Evolutionary conservation across 2,113 vertebrate species (phyloP).

Genomic region (Corynorhinus townsendii): DNA sequence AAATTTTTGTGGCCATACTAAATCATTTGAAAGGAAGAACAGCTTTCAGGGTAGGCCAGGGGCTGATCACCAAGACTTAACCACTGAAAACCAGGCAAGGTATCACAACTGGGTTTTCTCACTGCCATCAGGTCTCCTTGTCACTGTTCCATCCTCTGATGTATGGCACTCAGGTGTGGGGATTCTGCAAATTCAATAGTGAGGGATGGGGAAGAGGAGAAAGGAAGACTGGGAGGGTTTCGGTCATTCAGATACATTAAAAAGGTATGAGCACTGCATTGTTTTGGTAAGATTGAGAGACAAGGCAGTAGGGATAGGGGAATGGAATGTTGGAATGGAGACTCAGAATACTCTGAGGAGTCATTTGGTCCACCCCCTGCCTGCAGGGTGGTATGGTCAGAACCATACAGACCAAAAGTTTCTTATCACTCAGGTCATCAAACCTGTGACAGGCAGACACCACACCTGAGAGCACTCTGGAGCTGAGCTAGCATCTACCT

Average conservation of each 20-base stretch:
- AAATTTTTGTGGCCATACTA: background rate
- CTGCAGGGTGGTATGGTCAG: background rate
- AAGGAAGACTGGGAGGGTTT: background rate
- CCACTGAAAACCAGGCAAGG: background rate
- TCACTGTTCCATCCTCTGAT: background rate
- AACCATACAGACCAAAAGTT: background rate
- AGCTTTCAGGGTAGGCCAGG: background rate
- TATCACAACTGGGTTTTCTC: background rate
- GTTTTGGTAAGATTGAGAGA: background rate
- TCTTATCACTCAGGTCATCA: background rate
- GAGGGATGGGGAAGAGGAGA: background rate
- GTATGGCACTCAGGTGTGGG: background rate
- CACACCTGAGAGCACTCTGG: background rate
- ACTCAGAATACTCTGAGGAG: background rate
- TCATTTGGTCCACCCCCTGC: background rate
- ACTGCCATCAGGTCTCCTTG: background rate
- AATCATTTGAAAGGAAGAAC: background rate
- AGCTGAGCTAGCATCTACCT: background rate
- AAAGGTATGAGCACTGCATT: background rate
- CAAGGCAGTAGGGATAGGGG: background rate
- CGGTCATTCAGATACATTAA: background rate
- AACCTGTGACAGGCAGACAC: background rate
- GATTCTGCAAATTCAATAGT: background rate
- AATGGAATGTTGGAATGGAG: background rate
- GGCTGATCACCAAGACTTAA: background rate